phyloP scores from a whole-genome alignment of 2,113 vertebrate species.

The Picathartes gymnocephalus region DNA sequence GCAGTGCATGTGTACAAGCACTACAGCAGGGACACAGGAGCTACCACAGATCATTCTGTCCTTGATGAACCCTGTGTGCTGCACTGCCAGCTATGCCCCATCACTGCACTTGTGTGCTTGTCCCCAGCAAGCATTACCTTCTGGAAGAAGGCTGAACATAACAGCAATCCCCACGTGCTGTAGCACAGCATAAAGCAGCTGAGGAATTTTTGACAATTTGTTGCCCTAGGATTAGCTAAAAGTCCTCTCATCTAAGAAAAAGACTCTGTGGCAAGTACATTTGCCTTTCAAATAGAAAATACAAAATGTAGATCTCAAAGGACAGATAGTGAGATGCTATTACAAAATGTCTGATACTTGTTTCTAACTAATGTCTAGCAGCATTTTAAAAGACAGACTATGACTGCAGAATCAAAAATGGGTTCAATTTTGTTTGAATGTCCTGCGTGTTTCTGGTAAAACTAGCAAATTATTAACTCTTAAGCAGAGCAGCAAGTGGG shows the following conservation, averaged over 20 bases:
- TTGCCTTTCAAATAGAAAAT: background rate
- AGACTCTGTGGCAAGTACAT: background rate
- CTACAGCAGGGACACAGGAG: background rate
- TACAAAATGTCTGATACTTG: background rate
- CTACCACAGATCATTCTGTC: background rate
- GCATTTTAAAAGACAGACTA: background rate
- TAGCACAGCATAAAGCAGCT: background rate
- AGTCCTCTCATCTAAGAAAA: background rate
- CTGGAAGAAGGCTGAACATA: background rate
- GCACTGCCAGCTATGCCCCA: background rate
- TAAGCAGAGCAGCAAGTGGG: background rate
- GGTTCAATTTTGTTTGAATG: background rate
- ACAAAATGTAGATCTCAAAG: background rate
- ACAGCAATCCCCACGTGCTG: background rate
- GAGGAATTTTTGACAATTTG: background rate
- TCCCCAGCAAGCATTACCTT: background rate
- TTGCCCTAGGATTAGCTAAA: background rate
- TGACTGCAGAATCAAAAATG: background rate
- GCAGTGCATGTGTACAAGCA: rapidly evolving
- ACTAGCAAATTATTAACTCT: background rate
- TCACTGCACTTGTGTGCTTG: background rate
- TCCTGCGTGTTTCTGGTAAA: background rate
- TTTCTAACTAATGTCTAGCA: background rate
- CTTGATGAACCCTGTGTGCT: background rate
- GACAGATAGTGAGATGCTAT: background rate